Base-by-base conservation (phyloP, 1,140 invertebrate species). In the Drosophila watanabei region DNA sequence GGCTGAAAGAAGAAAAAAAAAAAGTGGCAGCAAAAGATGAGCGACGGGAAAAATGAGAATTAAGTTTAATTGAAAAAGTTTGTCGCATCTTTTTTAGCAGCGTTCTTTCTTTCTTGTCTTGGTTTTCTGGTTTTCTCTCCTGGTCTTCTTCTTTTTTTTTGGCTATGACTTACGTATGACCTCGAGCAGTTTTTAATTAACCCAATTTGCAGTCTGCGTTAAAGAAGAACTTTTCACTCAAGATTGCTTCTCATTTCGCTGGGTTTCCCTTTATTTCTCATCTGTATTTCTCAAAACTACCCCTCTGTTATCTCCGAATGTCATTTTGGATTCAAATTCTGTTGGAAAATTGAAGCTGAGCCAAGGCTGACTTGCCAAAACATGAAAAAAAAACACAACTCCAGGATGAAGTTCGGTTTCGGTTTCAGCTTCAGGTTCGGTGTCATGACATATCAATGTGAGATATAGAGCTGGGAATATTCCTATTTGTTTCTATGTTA, bases 61-160 rank as follows among this genome's bases (percentile, higher is more conserved):
- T 85, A 88, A 89, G 75, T 88, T 88, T 90, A 88, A 90, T 88
- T 89, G 86, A 88, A 90, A 88, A 88, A 90, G 81, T 88, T 88
- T 89, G 86, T 71, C 75, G 77, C 84, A 79, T 88, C 80, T 82
- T 87, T 58, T 87, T 88, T 68, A 73, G 57, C 49, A 64, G 75
- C 71, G 75, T 58, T 70, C 54, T 60, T 45, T 39, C 41, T 56
- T 77, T 65, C 57, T 45, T 75, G 20, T 49, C 73, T 69, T 24
- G 32, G 41, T 75, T 59, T 69, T 58, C 39, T 70, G 51, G 61
- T 39, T 39, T 30, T 49, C n/a, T 37, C 32, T 37, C 13, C 33
- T 24, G 33, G 14, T 56, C 11, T 20, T 8, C 49, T 5, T 20
- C 5, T 37, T 11, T 68, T 49, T 71, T 76, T 52, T 59, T 68